Evolutionary conservation across 2,797 vertebrate genomes (phyloP), one percentile per base, ranked within the genome.

Genomic region (Schizothorax lantsangensis): DNA sequence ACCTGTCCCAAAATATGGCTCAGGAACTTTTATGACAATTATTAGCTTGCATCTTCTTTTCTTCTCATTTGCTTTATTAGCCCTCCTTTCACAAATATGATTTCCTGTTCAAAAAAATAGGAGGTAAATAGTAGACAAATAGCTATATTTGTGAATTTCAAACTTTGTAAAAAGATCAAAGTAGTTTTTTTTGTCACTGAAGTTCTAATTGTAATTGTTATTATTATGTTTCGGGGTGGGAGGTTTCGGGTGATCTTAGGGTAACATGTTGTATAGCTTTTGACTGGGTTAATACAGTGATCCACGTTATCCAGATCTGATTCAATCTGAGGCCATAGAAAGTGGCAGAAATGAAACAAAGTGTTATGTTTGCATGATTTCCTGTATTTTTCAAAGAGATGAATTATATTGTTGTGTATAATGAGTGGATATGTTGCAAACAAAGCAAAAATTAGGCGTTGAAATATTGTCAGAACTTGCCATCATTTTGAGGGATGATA

Each of bases 281-380:
- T 85, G 89, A 82, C 49, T 86, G 83, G 88, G 90, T 93, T 91
- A 92, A 89, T 93, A 87, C 92, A 84, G 91, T 90, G 90, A 93
- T 92, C 88, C 91, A 91, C 93, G 93, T 94, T 91, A 43, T 73
- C 49, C 9, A 71, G 91, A 93, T 59, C 77, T 59, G 77, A 79
- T 59, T 79, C 36, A 91, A 91, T 93, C 93, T 93, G 93, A 93
- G 90, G 93, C 84, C 87, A 91, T 91, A 94, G 92, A 92, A 94
- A 92, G 92, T 90, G 93, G 94, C 92, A 93, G 92, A 93, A 93
- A 86, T 92, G 92, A 89, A 93, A 88, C 75, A 88, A 94, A 92
- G 91, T 94, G 93, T 95, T 95, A 95, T 95, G 95, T 95, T 96
- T 96, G 96, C 95, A 96, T 96, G 95, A 95, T 91, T 95, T 94